These are phyloP conservation scores for Synergus japonicus DNA, from an alignment of 2,888 invertebrate species.

Conservation along the genomic window DNA sequence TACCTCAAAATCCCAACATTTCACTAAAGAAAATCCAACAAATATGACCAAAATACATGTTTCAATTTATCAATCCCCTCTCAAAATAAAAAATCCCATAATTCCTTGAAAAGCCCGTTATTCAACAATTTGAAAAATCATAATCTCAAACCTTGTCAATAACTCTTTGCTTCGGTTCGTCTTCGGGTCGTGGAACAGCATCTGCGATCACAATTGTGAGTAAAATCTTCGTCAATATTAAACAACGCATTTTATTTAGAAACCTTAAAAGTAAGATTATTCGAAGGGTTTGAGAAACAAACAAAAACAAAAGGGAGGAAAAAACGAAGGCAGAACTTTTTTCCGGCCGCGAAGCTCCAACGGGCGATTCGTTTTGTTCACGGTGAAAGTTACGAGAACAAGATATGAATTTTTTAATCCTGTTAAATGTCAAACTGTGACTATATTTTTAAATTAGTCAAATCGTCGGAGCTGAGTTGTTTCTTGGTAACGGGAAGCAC, in stretches of 20 bases:
- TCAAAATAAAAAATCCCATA: neutral
- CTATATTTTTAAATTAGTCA: neutral
- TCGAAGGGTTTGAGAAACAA: neutral
- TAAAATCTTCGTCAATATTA: constrained; percentile 28
- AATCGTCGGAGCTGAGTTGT: neutral
- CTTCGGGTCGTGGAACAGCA: constrained; percentile 87
- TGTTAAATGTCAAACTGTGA: neutral
- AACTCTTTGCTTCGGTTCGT: constrained; percentile 80
- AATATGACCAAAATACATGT: neutral
- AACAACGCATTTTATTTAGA: neutral
- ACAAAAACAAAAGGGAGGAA: neutral
- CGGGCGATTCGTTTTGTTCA: neutral
- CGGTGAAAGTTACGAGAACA: neutral
- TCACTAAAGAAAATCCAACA: neutral
- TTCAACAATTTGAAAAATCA: neutral
- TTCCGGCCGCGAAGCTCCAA: neutral
- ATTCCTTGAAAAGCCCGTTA: neutral
- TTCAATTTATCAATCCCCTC: neutral
- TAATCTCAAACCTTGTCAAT: constrained; percentile 77
- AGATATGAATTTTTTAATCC: constrained; percentile 1
- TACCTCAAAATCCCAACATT: neutral
- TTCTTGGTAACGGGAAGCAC: constrained; percentile 39
- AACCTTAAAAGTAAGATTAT: neutral
- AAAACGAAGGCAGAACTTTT: neutral
- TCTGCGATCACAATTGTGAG: constrained; percentile 67